phyloP scores from a whole-genome alignment of 2,888 invertebrate genomes.

The Sepioteuthis lessoniana region DNA sequence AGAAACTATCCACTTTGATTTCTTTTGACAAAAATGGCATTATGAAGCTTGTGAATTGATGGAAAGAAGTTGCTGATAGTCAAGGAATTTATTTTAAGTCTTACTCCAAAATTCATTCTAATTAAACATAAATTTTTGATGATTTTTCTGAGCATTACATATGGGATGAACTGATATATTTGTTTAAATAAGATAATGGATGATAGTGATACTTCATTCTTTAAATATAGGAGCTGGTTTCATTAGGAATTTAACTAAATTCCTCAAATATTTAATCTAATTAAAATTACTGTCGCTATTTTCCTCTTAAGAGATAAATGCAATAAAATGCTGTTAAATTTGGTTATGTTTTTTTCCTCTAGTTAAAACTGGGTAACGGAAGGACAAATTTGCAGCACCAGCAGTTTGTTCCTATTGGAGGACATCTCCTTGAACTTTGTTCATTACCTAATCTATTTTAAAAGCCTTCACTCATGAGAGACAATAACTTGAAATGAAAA shows the following conservation, averaged over 20 bases:
- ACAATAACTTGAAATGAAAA: not conserved
- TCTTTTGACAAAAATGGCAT: too few species aligned
- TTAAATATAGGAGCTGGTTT: not conserved
- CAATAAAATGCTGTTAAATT: not conserved
- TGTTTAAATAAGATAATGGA: not conserved
- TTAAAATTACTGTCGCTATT: not conserved
- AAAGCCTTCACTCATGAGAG: constrained; percentile 2
- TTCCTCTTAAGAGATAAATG: not conserved
- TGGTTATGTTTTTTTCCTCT: not conserved
- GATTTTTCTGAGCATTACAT: too few species aligned
- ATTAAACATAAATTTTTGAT: too few species aligned
- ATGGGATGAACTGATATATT: not conserved
- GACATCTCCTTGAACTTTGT: not conserved
- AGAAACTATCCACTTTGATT: too few species aligned
- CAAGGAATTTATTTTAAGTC: too few species aligned
- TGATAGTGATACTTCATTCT: not conserved
- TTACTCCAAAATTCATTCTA: too few species aligned
- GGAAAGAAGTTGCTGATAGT: too few species aligned
- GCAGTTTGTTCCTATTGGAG: not conserved
- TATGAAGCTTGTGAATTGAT: too few species aligned
- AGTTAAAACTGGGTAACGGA: not conserved
- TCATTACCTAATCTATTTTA: constrained; percentile 21
- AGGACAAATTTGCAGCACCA: not conserved
- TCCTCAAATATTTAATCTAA: not conserved
- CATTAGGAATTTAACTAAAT: not conserved